A percentile compares a stretch with the other conserved stretches of the same genome.
These are phyloP conservation scores for Nannoperca obscura DNA, from an alignment of 2,797 vertebrate genomes.

Conservation along the genomic window DNA sequence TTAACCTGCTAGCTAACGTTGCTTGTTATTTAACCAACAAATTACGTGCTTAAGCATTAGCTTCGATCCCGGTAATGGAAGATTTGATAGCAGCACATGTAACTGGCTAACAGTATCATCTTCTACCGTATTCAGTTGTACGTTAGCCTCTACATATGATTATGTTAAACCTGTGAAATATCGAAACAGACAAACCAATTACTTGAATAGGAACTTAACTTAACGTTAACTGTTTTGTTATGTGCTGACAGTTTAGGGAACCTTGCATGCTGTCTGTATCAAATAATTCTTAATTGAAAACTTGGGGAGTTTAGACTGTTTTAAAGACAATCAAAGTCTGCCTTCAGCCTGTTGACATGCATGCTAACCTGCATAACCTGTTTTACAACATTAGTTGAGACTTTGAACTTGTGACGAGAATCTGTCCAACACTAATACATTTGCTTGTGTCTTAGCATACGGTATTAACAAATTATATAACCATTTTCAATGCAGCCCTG, in stretches of 20 bases:
- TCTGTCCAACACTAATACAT: neutral
- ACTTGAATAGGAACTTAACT: neutral
- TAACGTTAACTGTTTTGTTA: neutral
- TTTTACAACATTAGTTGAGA: constrained; percentile 33
- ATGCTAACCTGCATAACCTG: too few relatives aligned
- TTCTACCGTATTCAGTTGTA: neutral
- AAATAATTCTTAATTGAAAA: neutral
- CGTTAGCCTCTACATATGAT: neutral
- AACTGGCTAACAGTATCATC: neutral
- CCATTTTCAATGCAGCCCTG: constrained; percentile 10
- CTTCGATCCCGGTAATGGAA: neutral
- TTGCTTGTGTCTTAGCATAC: neutral
- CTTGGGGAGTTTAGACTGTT: neutral
- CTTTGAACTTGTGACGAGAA: constrained; percentile 25
- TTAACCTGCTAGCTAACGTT: neutral
- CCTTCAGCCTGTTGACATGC: neutral
- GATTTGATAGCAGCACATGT: neutral
- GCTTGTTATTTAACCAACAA: neutral
- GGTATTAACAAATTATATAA: too few relatives aligned
- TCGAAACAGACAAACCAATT: neutral
- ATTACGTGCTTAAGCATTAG: neutral
- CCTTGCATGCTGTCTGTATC: neutral
- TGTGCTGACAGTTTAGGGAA: neutral
- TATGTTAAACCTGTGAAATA: accelerated
- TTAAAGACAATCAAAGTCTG: neutral